These are phyloP conservation scores for Gobio occitaniae DNA, from an alignment of 2,797 vertebrate genomes.

Conservation along the genomic window DNA sequence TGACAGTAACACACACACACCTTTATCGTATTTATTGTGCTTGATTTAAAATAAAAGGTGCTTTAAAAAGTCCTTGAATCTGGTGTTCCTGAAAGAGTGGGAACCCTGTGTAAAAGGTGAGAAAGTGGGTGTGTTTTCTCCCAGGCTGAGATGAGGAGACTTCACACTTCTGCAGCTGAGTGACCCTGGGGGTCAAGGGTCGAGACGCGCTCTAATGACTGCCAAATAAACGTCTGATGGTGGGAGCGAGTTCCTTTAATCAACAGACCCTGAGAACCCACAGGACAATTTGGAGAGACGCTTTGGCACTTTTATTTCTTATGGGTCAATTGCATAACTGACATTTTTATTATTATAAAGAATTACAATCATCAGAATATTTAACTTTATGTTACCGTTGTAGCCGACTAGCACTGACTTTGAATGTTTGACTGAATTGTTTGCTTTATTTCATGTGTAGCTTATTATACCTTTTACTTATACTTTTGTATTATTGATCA, in stretches of 20 bases:
- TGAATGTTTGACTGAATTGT: no score
- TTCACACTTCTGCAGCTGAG: conserved; percentile 67
- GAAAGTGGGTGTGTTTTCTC: conserved; percentile 9
- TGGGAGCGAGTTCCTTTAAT: conserved; percentile 49
- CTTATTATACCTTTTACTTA: no score
- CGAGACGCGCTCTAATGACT: conserved; percentile 29
- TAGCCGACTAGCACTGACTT: no score
- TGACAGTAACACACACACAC: no score
- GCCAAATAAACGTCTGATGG: conserved; percentile 58
- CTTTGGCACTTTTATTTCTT: not conserved
- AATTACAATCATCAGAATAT: no score
- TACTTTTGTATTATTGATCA: no score
- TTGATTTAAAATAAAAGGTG: no score
- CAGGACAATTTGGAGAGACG: not conserved
- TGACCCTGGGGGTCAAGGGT: conserved; percentile 48
- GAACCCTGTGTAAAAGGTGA: not conserved
- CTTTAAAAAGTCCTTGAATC: no score
- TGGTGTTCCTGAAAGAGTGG: no score
- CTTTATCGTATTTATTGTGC: no score
- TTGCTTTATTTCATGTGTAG: no score
- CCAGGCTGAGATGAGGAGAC: conserved; percentile 42
- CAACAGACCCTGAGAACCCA: conserved; percentile 30
- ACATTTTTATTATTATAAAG: not conserved
- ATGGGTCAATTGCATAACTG: not conserved
- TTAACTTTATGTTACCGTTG: no score